Base-by-base conservation (phyloP, 2,888 invertebrate species). In the Pelosia muscerda region DNA sequence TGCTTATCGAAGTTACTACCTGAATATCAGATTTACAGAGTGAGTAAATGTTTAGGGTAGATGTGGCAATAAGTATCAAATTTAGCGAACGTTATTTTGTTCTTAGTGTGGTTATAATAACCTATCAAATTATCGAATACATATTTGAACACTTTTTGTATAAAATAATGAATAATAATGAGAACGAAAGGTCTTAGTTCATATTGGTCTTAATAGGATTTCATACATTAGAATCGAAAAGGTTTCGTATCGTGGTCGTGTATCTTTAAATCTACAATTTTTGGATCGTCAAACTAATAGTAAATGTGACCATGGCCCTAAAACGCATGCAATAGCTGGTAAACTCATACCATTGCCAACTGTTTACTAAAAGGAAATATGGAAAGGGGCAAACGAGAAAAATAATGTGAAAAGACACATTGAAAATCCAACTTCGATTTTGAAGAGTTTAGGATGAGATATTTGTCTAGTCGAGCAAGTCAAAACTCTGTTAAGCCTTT, bases 1-100 rank as follows among this genome's bases (percentile, higher is more conserved):
- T 94, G 92, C 90, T 92, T 90, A 90, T 82, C 83, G 83, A 72
- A 77, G 70, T 72, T 66, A 84, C 89, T 92, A 92, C 91, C 91
- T 91, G 90, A 84, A 82, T 85, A 85, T 78, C 79, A 83, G 81
- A 85, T 88, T 87, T 86, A 85, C 87, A 83, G 83, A 77, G 61
- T 75, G 69, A 71, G 85, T 85, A 83, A 68, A 69, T 83, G 75
- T 55, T 54, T 71, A 78, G 53, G 56, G 58, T 76, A 82, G 83
- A 86, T n/a, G 19, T 23, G 72, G 49, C 77, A 68, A 59, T 56
- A 9, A 53, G 23, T 19, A n/a, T 54, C 28, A 34, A 49, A 58
- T 19, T 22, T 10, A 34, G 19, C 9, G 10, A n/a, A 56, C 11
- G 6, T 56, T 61, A 49, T 61, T n/a, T 42, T 23, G 42, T 13